Conservation (phyloP, 2,888 invertebrate species). For the Venusia cambrica region DNA sequence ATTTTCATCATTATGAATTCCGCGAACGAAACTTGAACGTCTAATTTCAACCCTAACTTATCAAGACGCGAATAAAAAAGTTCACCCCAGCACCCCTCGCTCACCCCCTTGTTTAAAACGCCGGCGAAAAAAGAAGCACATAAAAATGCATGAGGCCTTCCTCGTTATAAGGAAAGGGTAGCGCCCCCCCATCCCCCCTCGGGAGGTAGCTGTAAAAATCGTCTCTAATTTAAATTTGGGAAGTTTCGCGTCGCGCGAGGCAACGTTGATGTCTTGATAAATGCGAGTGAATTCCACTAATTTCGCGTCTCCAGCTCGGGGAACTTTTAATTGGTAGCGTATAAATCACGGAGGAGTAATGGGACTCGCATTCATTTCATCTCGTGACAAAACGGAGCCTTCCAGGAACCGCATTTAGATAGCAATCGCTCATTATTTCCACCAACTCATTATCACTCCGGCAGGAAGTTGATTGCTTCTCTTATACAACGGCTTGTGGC, state of each 20-base stretch:
- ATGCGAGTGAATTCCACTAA: slow-evolving; percentile 77
- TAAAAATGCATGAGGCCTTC: slow-evolving; percentile 83
- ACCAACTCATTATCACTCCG: slow-evolving; percentile 26
- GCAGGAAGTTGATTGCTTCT: slow-evolving; percentile 5
- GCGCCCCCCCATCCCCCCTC: slow-evolving; percentile 56
- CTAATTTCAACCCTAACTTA: slow-evolving; percentile 82
- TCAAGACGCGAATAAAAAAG: slow-evolving; percentile 82
- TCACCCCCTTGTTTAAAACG: slow-evolving; percentile 82
- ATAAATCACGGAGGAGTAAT: slow-evolving; percentile 72
- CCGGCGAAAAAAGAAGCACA: slow-evolving; percentile 82
- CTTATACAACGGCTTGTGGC: slow-evolving; percentile 1
- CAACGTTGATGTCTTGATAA: slow-evolving; percentile 80
- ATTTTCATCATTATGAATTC: slow-evolving; percentile 82
- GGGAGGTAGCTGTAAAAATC: slow-evolving; percentile 81
- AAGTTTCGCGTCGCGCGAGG: slow-evolving; percentile 76
- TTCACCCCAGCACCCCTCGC: slow-evolving; percentile 74
- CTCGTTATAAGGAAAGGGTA: slow-evolving; percentile 83
- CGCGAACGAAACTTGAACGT: slow-evolving; percentile 81
- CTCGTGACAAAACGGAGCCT: slow-evolving; percentile 65
- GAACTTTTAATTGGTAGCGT: slow-evolving; percentile 78
- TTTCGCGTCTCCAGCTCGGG: slow-evolving; percentile 71
- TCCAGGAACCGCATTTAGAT: slow-evolving; percentile 61
- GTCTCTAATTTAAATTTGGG: slow-evolving; percentile 82
- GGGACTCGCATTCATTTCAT: slow-evolving; percentile 69
- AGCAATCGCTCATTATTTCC: slow-evolving; percentile 73